Conservation (phyloP, 2,888 invertebrate species). For the Acanthosepion lycidas region DNA sequence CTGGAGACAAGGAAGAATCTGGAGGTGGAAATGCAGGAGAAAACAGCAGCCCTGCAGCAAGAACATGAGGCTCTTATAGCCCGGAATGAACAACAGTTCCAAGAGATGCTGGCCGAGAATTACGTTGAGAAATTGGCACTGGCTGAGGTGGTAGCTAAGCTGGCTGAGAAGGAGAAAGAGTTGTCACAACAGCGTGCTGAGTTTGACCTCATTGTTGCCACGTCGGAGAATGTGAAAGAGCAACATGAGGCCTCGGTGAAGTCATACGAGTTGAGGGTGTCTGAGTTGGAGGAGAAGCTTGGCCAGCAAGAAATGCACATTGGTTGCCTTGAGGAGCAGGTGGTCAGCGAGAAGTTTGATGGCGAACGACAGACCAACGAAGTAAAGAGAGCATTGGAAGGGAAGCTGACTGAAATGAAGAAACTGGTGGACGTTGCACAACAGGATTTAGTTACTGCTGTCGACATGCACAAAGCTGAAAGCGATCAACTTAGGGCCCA, state of each 20-base stretch:
- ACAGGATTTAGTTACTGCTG: background rate
- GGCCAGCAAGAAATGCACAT: background rate
- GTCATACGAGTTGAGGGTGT: background rate
- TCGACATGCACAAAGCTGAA: background rate
- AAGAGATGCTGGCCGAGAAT: background rate
- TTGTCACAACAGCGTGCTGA: slow-evolving; percentile 25
- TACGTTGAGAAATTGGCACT: background rate
- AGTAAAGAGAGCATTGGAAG: background rate
- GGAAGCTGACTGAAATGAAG: background rate
- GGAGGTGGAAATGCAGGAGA: background rate
- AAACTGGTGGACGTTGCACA: background rate
- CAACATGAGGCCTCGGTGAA: background rate
- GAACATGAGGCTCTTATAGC: background rate
- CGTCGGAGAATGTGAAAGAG: slow-evolving; percentile 18
- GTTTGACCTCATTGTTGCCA: slow-evolving; percentile 11
- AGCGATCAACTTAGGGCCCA: background rate
- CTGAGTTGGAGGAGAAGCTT: background rate
- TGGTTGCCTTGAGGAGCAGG: background rate
- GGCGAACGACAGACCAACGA: slow-evolving; percentile 6
- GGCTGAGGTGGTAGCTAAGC: background rate
- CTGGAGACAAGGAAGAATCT: too few relatives aligned
- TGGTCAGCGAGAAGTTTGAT: background rate
- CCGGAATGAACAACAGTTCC: too few relatives aligned
- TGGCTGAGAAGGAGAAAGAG: background rate
- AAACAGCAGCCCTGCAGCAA: background rate